These are phyloP conservation scores for Adelges cooleyi DNA, from an alignment of 1,140 invertebrate genomes.

Conservation along the genomic window DNA sequence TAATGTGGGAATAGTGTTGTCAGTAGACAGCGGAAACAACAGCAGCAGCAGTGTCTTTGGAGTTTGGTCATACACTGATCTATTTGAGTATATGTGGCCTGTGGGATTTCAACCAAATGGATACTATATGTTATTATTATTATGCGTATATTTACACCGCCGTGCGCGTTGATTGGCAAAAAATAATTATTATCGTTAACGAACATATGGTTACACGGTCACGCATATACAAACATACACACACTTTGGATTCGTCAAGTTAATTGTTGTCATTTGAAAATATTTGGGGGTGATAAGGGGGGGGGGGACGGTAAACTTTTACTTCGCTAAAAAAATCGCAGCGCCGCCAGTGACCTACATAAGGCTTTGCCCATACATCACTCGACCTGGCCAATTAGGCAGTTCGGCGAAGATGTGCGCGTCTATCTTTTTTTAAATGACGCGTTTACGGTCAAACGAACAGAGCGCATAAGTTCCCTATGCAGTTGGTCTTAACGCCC, in stretches of 20 bases:
- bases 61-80: too few species aligned
- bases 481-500: background rate
- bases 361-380: background rate
- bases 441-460: background rate
- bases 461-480: background rate
- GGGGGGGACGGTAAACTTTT: constrained; percentile 8
- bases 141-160: too few species aligned
- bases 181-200: too few species aligned
- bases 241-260: background rate
- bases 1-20: too few species aligned
- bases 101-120: too few species aligned
- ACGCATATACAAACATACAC: background rate
- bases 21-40: too few species aligned
- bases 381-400: background rate
- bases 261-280: background rate
- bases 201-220: too few species aligned
- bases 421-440: constrained; percentile 13
- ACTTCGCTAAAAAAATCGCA: background rate
- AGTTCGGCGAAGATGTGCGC: background rate
- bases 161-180: too few species aligned
- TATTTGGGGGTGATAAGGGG: too few species aligned
- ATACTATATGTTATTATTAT: too few species aligned
- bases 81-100: too few species aligned
- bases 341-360: background rate
- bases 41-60: too few species aligned